Evolutionary conservation across 2,888 invertebrate genomes (phyloP).

Genomic region (Drosophila putrida): DNA sequence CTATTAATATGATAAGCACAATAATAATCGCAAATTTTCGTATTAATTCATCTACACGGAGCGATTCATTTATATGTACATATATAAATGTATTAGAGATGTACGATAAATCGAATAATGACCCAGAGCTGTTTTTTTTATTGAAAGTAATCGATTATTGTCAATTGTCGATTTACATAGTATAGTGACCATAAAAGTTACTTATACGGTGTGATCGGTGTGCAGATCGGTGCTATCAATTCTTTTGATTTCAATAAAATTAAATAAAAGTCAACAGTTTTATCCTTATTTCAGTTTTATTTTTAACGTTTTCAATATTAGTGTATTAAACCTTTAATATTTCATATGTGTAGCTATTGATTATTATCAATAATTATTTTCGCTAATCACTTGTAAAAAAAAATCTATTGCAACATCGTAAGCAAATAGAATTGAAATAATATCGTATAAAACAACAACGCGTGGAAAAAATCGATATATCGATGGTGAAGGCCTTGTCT

Average conservation of each 20-base stretch:
- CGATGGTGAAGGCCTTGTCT: neutral
- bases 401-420: neutral
- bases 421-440: neutral
- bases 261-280: too few relatives aligned
- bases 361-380: too few relatives aligned
- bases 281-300: too few relatives aligned
- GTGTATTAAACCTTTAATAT: too few relatives aligned
- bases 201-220: neutral
- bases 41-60: conserved; percentile 50
- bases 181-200: neutral
- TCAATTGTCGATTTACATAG: neutral
- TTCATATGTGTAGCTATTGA: too few relatives aligned
- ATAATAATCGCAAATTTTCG: conserved; percentile 36
- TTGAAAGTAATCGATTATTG: neutral
- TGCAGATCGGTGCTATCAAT: neutral
- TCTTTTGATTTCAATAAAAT: too few relatives aligned
- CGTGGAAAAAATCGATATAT: conserved; percentile 6
- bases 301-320: too few relatives aligned
- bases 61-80: conserved; percentile 52
- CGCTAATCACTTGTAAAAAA: too few relatives aligned
- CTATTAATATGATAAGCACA: conserved; percentile 18
- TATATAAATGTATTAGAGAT: conserved; percentile 44
- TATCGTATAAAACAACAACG: neutral
- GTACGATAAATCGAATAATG: conserved; percentile 4
- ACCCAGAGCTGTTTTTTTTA: conserved; percentile 2